phyloP scores from a whole-genome alignment of 2,888 invertebrate genomes.

The Nebria salina region DNA sequence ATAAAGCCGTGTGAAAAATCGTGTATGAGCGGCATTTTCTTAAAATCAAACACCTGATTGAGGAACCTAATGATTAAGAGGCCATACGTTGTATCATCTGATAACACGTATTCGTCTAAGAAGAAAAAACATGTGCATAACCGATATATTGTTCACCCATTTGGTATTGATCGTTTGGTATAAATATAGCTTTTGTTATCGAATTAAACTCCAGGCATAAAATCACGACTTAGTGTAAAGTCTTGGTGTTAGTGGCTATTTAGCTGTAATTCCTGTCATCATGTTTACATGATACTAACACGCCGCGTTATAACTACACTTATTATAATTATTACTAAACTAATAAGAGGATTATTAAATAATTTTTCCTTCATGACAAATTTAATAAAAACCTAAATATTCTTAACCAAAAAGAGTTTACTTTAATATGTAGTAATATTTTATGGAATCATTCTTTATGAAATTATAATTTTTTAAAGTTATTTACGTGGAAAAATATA shows the following conservation, averaged over 20 bases:
- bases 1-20: no score
- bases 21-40: background rate
- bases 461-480: no score
- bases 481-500: no score
- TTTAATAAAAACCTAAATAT: no score
- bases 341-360: background rate
- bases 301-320: background rate
- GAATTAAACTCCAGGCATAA: constrained; percentile 38
- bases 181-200: constrained; percentile 39
- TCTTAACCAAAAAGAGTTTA: no score
- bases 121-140: background rate
- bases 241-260: constrained; percentile 35
- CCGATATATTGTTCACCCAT: background rate
- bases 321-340: background rate
- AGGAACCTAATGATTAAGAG: constrained; percentile 30
- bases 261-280: constrained; percentile 33
- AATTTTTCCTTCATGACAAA: no score
- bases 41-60: background rate
- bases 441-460: no score
- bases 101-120: constrained; percentile 20
- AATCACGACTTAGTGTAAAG: constrained; percentile 45
- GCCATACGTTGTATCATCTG: constrained; percentile 25
- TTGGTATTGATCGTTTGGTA: background rate
- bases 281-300: constrained; percentile 30
- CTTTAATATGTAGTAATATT: no score